A percentile compares a stretch with the other conserved stretches of the same genome.
Evolutionary conservation across 2,888 invertebrate species (phyloP).

Genomic region (Lycaena phlaeas): DNA sequence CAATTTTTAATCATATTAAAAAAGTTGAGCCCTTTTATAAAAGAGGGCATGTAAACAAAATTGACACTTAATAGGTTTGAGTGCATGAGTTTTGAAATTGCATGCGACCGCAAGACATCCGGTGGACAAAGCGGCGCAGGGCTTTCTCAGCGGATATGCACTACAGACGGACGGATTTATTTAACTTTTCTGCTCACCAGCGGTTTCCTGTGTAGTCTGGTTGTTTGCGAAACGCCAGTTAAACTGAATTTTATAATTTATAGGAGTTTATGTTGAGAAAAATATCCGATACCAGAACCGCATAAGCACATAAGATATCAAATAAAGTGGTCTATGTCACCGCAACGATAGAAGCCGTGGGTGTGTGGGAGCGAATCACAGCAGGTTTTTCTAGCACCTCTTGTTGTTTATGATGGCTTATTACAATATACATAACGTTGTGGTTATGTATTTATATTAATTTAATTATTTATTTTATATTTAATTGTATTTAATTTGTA

Average conservation of each 20-base stretch:
- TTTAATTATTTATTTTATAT: too few species aligned
- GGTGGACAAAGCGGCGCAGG: slow-evolving; percentile 43
- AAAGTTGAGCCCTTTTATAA: too few species aligned
- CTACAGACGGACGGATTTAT: slow-evolving; percentile 43
- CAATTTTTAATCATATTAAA: too few species aligned
- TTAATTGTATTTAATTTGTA: too few species aligned
- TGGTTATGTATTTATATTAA: background rate
- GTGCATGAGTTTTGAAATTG: slow-evolving; percentile 65
- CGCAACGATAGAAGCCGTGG: slow-evolving; percentile 50
- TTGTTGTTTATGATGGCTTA: slow-evolving; percentile 36
- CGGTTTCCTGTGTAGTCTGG: slow-evolving; percentile 20
- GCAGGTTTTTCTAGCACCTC: slow-evolving; percentile 52
- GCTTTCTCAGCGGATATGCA: slow-evolving; percentile 57
- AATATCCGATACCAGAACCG: slow-evolving; percentile 21
- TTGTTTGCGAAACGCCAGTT: slow-evolving; percentile 13
- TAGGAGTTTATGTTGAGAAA: slow-evolving; percentile 11
- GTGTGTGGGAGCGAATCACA: slow-evolving; percentile 53
- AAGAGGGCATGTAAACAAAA: slow-evolving; percentile 8
- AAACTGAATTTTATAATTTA: background rate
- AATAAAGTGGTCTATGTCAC: slow-evolving; percentile 61
- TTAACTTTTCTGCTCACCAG: slow-evolving; percentile 27
- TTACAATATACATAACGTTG: background rate
- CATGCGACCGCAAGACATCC: slow-evolving; percentile 71
- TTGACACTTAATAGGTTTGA: slow-evolving; percentile 42
- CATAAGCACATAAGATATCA: slow-evolving; percentile 38